phyloP scores from a whole-genome alignment of 64 coral and sea anemone species.

The Montipora foliosa region DNA sequence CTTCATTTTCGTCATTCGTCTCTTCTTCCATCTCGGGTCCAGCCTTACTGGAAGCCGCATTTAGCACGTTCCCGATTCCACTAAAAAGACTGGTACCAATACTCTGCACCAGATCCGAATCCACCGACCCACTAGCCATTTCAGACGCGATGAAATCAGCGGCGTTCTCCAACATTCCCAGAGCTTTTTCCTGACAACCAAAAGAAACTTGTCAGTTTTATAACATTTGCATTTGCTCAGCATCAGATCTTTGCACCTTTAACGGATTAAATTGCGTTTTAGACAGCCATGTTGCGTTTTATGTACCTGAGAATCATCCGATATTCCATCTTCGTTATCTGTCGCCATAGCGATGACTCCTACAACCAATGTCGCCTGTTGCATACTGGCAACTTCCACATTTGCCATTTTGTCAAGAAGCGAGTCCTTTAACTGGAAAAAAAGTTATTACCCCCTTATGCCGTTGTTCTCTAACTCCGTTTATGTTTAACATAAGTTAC shows the following conservation, averaged over 20 bases:
- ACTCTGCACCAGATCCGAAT: constrained; percentile 49
- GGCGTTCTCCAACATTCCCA: constrained; percentile 70
- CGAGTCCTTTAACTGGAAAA: constrained; percentile 65
- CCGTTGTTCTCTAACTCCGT: too few relatives aligned
- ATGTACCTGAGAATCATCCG: constrained; percentile 84
- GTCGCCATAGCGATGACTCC: constrained; percentile 89
- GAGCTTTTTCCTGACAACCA: constrained; percentile 74
- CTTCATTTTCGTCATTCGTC: not conserved
- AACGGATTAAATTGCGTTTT: not conserved
- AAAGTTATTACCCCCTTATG: not conserved
- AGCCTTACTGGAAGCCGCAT: constrained; percentile 50
- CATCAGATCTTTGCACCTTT: too few relatives aligned
- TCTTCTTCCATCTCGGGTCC: not conserved
- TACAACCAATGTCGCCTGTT: constrained; percentile 81
- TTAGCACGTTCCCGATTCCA: constrained; percentile 65
- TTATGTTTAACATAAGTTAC: too few relatives aligned
- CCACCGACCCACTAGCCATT: constrained; percentile 27
- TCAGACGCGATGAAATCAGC: constrained; percentile 59
- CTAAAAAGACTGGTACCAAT: constrained; percentile 65
- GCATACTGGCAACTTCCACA: constrained; percentile 69
- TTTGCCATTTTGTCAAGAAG: constrained; percentile 79
- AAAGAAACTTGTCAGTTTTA: not conserved
- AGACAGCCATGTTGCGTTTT: not conserved
- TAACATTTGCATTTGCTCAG: too few relatives aligned
- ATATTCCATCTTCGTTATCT: constrained; percentile 82